Percentiles rank a stretch among this genome's conserved stretches.
Conservation (phyloP, 2,113 vertebrate genomes). For the Varanus komodoensis region DNA sequence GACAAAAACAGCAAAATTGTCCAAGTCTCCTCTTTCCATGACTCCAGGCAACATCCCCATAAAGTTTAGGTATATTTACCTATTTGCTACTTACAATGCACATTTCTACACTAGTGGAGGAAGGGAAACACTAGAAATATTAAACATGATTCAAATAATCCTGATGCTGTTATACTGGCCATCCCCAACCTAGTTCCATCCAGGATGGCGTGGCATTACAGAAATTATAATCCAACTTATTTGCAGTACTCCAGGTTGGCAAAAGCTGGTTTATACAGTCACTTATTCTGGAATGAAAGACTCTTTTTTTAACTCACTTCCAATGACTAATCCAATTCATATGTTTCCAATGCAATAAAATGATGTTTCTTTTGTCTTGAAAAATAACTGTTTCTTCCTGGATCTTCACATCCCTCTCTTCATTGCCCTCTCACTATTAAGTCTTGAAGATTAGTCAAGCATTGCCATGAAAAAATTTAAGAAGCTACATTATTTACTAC, state of each 20-base stretch:
- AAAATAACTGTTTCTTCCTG: background rate
- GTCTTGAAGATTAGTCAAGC: background rate
- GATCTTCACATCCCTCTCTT: no score
- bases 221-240: no score
- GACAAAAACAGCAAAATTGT: no score
- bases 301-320: background rate
- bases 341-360: background rate
- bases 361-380: background rate
- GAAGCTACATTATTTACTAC: conserved; percentile 42
- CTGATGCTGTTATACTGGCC: no score
- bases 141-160: background rate
- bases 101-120: no score
- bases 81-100: no score
- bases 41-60: no score
- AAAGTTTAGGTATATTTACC: no score
- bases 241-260: no score
- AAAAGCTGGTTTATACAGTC: background rate
- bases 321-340: background rate
- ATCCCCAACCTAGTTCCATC: no score
- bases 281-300: background rate
- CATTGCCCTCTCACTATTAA: background rate
- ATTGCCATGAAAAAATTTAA: conserved; percentile 29
- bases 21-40: no score
- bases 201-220: no score
- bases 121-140: background rate